Base-by-base conservation (phyloP, 2,888 invertebrate genomes). In the Neria commutata region DNA sequence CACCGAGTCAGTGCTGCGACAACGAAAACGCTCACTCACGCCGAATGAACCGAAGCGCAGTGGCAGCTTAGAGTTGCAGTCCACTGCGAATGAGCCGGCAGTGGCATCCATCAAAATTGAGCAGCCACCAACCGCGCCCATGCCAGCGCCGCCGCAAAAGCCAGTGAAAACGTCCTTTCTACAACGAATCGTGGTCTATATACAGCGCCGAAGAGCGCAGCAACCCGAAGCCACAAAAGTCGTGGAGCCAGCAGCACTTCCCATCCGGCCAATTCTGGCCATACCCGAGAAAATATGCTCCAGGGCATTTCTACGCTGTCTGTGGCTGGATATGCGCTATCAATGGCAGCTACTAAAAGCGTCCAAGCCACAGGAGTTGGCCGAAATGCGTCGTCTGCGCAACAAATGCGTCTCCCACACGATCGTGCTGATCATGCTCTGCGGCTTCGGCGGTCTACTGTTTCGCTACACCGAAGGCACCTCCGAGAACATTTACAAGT, bases 401-500 rank as follows among this genome's bases (percentile, higher is more conserved):
- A 90, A 90, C 68, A 85, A 85, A 67, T 93, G 93, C 76, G 73
- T 90, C 55, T 84, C 86, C 46, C 87, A 91, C 69, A 77, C 90
- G 21, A 78, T 92, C n/a, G 69, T 92, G 24, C 81, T 92, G 37
- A 82, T 91, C 23, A 85, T 92, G 56, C 85, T 90, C 67, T 90
- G 91, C 70, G 93, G 94, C 3, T 82, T 91, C 50, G 94, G 93
- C 1, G 94, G 91, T 0, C 84, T 94, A 50, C 83, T 91, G 70
- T 94, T 94, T 72, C 89, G 91, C 64, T 88, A 89, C 65, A 88
- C 91, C 21, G 95, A 96, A 78, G 94, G 94, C 2, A 87, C 90
- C 1, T 90, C 92, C 70, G 95, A 95, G 75, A 87, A 90, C 62
- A 90, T 90, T 63, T 93, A 91, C 81, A 95, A 95, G 82, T 93